phyloP scores from a whole-genome alignment of 2,888 invertebrate genomes.

The Drosophila setosimentum region DNA sequence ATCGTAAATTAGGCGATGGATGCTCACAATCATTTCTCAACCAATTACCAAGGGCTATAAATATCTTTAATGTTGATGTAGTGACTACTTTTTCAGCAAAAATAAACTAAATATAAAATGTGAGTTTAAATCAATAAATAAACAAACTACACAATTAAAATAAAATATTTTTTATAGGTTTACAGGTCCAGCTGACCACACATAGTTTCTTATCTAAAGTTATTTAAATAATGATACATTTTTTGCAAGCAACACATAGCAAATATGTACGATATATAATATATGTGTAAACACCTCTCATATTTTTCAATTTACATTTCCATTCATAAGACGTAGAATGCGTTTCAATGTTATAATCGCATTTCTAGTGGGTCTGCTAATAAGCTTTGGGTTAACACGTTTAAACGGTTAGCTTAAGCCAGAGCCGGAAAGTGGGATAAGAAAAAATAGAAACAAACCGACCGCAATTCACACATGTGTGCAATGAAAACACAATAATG shows the following conservation, averaged over 20 bases:
- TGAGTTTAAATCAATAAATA: background rate
- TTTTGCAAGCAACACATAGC: background rate
- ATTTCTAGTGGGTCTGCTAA: constrained; percentile 15
- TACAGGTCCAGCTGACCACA: background rate
- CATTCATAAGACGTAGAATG: constrained; percentile 4
- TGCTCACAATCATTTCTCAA: constrained; percentile 24
- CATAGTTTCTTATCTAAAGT: background rate
- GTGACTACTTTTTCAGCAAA: constrained; percentile 1
- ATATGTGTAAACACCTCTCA: background rate
- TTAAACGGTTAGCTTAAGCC: constrained; percentile 15
- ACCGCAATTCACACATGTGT: constrained; percentile 30
- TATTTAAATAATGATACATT: background rate
- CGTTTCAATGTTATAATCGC: background rate
- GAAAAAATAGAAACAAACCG: constrained; percentile 2
- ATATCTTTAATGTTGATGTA: constrained; percentile 15
- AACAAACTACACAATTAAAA: background rate
- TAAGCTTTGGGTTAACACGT: constrained; percentile 25
- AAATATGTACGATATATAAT: background rate
- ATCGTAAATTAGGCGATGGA: constrained; percentile 27
- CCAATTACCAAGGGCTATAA: constrained; percentile 34
- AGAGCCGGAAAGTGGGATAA: background rate
- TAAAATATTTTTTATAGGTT: background rate
- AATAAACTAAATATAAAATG: background rate
- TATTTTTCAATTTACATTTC: constrained; percentile 9
- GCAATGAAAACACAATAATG: constrained; percentile 13